Evolutionary conservation across 2,888 invertebrate species (phyloP), one percentile per base, ranked within the genome.

Genomic region (Euzophera pinguis): DNA sequence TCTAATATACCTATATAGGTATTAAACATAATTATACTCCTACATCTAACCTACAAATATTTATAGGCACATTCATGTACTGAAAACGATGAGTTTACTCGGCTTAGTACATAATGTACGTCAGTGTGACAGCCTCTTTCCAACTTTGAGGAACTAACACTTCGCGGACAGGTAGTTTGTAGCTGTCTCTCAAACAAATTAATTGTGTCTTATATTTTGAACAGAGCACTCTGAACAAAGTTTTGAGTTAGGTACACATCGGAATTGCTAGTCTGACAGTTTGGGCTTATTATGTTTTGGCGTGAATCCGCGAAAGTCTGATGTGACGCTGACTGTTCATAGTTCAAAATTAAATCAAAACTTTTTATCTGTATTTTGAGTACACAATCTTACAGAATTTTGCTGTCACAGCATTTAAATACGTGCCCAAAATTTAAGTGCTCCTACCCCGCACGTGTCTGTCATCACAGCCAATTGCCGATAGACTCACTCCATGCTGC

Each of bases 171-270:
- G 84, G 81, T 86, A 83, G 81, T 88, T 87, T 83, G 85, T 84
- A 81, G 78, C 83, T 84, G 83, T 84, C 88, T 81, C 80, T 81
- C 83, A 84, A 86, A 82, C 78, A 85, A 88, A 87, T 87, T 87
- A 88, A 87, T 87, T 85, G 81, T 82, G 81, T 80, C 81, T 85
- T 76, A 80, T 3, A 78, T 81, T 84, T 80, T 78, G 79, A 84
- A 77, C 73, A 65, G 83, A 65, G 83, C 75, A 75, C 78, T 78
- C 75, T 5, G 65, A 82, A 81, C 75, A 80, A 85, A 87, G 72
- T 86, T 86, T 79, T 71, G 77, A 75, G 73, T 67, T 75, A 79
- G 79, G 80, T 78, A 77, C 73, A 65, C 67, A 75, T 67, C 72
- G 72, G 71, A 69, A 77, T 71, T 66, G 71, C 65, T 67, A 62